phyloP scores from a whole-genome alignment of 2,888 invertebrate species.

The Lasioglossum oenotherae region DNA sequence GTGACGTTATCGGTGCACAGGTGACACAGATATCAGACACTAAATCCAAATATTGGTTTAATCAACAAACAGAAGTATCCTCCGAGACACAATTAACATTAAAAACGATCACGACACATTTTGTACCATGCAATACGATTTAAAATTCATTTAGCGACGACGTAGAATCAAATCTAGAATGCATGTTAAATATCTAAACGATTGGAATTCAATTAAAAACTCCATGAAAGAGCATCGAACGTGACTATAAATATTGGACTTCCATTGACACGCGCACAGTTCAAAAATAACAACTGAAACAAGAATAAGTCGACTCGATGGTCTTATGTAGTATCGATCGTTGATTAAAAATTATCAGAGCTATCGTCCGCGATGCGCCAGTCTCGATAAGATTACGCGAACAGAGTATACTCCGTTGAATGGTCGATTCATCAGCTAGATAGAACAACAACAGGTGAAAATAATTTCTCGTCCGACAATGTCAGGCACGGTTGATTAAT shows the following conservation, averaged over 20 bases:
- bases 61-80: neutral
- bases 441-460: slow-evolving; percentile 43
- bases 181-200: neutral
- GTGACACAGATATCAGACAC: neutral
- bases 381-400: slow-evolving; percentile 46
- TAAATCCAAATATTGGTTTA: neutral
- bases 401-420: slow-evolving; percentile 16
- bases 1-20: neutral
- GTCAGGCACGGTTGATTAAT: slow-evolving; percentile 43
- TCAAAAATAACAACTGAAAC: neutral
- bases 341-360: slow-evolving; percentile 46
- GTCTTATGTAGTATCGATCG: slow-evolving; percentile 12
- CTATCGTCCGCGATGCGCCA: slow-evolving; percentile 16
- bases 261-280: neutral
- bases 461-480: slow-evolving; percentile 39
- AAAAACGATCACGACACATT: neutral
- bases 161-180: neutral
- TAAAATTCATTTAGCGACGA: neutral
- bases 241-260: neutral
- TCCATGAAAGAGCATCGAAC: neutral
- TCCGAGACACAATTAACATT: neutral
- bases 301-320: neutral
- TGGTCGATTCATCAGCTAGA: neutral
- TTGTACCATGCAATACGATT: neutral
- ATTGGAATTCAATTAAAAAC: neutral